Evolutionary conservation across 1,140 invertebrate genomes (phyloP).

Genomic region (Apis mellifera): Amel_HAv3.1 CM009931.2:5754001-5754500

Average conservation of each 20-base stretch:
- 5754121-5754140: background rate
- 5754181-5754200: slow-evolving; percentile 8
- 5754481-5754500: slow-evolving; percentile 22
- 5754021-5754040: slow-evolving; percentile 1
- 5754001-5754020: slow-evolving; percentile 44
- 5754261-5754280: background rate
- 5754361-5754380: background rate
- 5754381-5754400: background rate
- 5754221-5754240: slow-evolving; percentile 25
- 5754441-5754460: background rate
- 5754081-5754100: too few species aligned
- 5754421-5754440: background rate
- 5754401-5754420: background rate
- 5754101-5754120: too few species aligned
- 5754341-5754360: background rate
- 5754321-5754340: background rate
- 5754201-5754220: slow-evolving; percentile 21
- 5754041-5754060: slow-evolving; percentile 35
- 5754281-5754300: background rate
- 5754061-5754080: background rate
- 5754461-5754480: background rate
- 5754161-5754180: too few species aligned
- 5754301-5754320: slow-evolving; percentile 1
- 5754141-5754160: background rate
- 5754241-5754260: background rate